phyloP scores from a whole-genome alignment of 2,888 invertebrate genomes.

The Linnaemya vulpina region DNA sequence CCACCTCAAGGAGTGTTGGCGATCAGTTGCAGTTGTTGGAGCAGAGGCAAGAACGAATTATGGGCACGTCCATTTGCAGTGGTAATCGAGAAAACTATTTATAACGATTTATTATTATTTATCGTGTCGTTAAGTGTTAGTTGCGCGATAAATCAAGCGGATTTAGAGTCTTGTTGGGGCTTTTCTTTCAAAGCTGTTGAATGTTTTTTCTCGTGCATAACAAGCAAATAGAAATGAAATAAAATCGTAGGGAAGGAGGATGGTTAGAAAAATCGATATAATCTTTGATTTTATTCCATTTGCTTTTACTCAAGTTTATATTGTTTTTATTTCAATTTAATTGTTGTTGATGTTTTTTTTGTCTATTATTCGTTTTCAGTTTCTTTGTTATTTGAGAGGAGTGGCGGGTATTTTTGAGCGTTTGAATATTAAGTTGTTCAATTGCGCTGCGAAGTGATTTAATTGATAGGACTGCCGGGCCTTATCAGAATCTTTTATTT shows the following conservation, averaged over 20 bases:
- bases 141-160: slow-evolving; percentile 51
- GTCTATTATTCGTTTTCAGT: neutral
- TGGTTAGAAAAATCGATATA: slow-evolving; percentile 53
- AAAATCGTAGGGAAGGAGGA: slow-evolving; percentile 32
- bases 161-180: neutral
- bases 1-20: slow-evolving; percentile 42
- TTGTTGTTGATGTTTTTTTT: neutral
- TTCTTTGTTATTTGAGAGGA: slow-evolving; percentile 25
- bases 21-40: slow-evolving; percentile 21
- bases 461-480: neutral
- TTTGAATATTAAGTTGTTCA: neutral
- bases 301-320: neutral
- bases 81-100: slow-evolving; percentile 28
- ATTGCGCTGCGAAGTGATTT: neutral
- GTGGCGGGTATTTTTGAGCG: slow-evolving; percentile 23
- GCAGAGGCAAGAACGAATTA: neutral
- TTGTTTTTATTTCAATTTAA: slow-evolving; percentile 14
- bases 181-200: slow-evolving; percentile 26
- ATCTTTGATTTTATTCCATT: slow-evolving; percentile 16
- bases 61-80: slow-evolving; percentile 21
- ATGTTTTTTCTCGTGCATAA: neutral
- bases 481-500: too few species aligned
- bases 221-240: slow-evolving; percentile 20
- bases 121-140: slow-evolving; percentile 44
- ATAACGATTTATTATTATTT: slow-evolving; percentile 62